Evolutionary conservation across 2,888 invertebrate species (phyloP).

Genomic region (Drosophila siamana): DNA sequence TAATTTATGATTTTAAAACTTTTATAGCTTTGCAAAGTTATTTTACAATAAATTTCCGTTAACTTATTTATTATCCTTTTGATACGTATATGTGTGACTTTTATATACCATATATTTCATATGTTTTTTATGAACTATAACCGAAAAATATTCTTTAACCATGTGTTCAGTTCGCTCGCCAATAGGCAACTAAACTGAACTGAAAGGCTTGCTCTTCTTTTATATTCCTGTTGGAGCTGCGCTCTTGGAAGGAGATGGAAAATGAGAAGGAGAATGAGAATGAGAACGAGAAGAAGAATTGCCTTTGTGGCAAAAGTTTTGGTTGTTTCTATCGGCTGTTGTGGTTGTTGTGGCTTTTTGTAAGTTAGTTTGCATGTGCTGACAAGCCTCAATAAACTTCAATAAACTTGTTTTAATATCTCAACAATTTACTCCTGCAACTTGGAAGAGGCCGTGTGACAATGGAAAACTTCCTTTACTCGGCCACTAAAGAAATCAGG

Average conservation of each 20-base stretch:
- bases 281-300: conserved; percentile 4
- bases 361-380: conserved; percentile 70
- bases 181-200: conserved; percentile 59
- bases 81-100: neutral
- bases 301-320: conserved; percentile 33
- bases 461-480: conserved; percentile 3
- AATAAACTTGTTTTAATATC: conserved; percentile 76
- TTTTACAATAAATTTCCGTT: neutral
- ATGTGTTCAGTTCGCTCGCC: conserved; percentile 51
- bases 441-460: conserved; percentile 21
- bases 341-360: conserved; percentile 49
- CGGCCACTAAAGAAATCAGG: neutral
- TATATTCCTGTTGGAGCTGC: conserved; percentile 37
- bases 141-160: conserved; percentile 16
- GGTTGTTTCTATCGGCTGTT: conserved; percentile 41
- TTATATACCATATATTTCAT: neutral
- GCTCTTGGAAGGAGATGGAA: neutral
- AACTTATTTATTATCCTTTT: neutral
- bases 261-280: too few relatives aligned
- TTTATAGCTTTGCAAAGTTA: neutral
- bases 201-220: conserved; percentile 35
- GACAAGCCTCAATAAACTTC: conserved; percentile 79
- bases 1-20: neutral
- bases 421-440: conserved; percentile 47
- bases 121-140: neutral